Conservation (phyloP, 2,797 vertebrate species). For the Vireo griseus region DNA sequence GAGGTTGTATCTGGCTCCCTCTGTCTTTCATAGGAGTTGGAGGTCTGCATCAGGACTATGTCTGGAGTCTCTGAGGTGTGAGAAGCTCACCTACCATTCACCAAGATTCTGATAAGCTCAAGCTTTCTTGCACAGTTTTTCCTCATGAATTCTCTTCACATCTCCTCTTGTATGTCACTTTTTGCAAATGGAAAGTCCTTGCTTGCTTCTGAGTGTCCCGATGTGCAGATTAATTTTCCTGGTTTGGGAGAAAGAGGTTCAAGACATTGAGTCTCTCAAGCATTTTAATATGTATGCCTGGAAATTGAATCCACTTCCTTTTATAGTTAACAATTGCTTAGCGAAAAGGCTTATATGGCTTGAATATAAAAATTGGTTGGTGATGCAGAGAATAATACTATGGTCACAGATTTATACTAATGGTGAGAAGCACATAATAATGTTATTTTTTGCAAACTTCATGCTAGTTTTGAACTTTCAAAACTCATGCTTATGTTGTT, state of each 20-base stretch:
- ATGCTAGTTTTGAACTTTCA: background rate
- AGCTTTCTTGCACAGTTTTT: background rate
- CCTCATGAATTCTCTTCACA: background rate
- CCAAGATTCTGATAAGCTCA: background rate
- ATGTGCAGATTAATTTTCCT: background rate
- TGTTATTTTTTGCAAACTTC: background rate
- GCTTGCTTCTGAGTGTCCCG: background rate
- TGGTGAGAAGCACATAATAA: background rate
- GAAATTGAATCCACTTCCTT: background rate
- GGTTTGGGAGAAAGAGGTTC: background rate
- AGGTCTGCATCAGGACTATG: background rate
- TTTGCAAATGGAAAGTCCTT: background rate
- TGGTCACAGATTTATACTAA: background rate
- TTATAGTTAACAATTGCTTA: background rate
- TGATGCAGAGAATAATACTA: background rate
- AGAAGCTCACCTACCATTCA: background rate
- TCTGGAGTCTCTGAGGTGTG: background rate
- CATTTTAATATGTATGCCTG: background rate
- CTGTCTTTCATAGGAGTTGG: background rate
- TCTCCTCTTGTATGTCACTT: background rate
- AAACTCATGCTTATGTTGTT: background rate
- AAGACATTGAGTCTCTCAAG: background rate
- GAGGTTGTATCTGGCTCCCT: background rate
- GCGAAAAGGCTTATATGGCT: background rate
- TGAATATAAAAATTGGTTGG: background rate